Percentiles rank a stretch among this genome's conserved stretches.
Evolutionary conservation across 1,140 invertebrate species (phyloP).

Genomic region (Papilio glaucus): DNA sequence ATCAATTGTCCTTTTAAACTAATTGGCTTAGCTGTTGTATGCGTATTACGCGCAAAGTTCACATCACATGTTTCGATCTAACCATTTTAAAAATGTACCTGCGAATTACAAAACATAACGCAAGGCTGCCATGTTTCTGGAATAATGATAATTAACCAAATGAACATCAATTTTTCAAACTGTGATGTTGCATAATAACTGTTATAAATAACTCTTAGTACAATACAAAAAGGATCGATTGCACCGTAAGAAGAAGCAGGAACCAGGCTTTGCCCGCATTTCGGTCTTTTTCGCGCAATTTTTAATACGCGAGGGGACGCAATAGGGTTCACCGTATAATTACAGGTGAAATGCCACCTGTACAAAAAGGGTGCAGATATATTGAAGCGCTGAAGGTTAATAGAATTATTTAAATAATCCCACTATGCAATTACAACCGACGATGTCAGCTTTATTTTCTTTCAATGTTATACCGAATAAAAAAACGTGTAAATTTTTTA

Average conservation of each 20-base stretch:
- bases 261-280: constrained; percentile 48
- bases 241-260: constrained; percentile 49
- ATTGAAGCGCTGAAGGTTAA: constrained; percentile 56
- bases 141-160: too few species aligned
- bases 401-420: constrained; percentile 26
- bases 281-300: constrained; percentile 41
- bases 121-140: too few species aligned
- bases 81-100: background rate
- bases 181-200: background rate
- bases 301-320: constrained; percentile 44
- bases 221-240: constrained; percentile 46
- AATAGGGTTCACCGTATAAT: constrained; percentile 46
- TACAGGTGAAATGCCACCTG: constrained; percentile 75
- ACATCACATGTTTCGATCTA: background rate
- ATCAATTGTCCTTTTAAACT: constrained; percentile 73
- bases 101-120: too few species aligned
- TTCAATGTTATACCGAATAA: too few species aligned
- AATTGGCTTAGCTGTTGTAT: constrained; percentile 63
- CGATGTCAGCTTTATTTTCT: background rate
- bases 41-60: constrained; percentile 42
- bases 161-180: too few species aligned
- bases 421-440: background rate
- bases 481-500: background rate
- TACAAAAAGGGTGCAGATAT: constrained; percentile 55
- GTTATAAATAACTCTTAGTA: background rate